Conservation (phyloP, 2,113 vertebrate species). For the Dromaius novaehollandiae region DNA sequence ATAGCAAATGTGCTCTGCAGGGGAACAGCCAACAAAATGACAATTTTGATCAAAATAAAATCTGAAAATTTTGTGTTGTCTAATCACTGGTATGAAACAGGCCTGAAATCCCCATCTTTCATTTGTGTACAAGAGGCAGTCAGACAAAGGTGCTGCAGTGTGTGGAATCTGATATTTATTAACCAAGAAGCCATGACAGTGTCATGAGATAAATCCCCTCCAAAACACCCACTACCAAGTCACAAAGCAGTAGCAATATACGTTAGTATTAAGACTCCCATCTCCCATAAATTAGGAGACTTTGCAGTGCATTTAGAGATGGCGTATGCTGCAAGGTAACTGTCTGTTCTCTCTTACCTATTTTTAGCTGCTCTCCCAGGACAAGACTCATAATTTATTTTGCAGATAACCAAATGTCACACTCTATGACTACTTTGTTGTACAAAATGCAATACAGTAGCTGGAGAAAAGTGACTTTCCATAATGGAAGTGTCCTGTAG, state of each 20-base stretch:
- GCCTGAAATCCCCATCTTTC: accelerated
- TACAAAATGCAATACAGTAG: constrained; percentile 14
- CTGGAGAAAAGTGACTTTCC: constrained; percentile 66
- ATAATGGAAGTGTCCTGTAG: constrained; percentile 61
- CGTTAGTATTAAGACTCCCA: not conserved
- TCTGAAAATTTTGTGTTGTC: accelerated
- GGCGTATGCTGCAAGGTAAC: constrained; percentile 8
- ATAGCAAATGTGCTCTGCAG: not conserved
- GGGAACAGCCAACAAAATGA: not conserved
- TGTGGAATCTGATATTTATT: not conserved
- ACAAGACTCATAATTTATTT: constrained; percentile 37
- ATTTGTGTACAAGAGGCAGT: not conserved
- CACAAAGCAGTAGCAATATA: accelerated
- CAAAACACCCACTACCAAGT: not conserved
- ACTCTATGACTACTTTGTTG: constrained; percentile 11
- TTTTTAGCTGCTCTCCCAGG: constrained; percentile 33
- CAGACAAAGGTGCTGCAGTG: not conserved
- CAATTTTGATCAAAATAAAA: not conserved
- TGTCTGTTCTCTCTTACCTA: not conserved
- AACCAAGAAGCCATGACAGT: not conserved
- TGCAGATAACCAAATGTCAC: constrained; percentile 42
- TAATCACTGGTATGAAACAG: not conserved
- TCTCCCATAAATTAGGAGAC: not conserved
- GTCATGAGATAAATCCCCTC: not conserved
- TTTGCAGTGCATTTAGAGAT: not conserved